A percentile compares a stretch with the other conserved stretches of the same genome.
Evolutionary conservation across 2,888 invertebrate genomes (phyloP).

Genomic region (Oxystoma pomonae): DNA sequence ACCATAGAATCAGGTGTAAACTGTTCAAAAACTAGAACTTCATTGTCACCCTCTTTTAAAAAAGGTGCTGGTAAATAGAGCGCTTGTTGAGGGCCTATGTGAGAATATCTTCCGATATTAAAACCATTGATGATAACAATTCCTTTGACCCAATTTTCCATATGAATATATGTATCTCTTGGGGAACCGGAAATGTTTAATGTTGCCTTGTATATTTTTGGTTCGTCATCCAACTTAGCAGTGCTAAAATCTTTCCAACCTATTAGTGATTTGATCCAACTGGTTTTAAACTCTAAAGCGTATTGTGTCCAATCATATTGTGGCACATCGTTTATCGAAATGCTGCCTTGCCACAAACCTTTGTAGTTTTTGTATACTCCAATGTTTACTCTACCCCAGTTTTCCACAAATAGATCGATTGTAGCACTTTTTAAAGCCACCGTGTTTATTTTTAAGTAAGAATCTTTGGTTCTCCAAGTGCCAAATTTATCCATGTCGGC

Average conservation of each 20-base stretch:
- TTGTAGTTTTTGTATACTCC: slow-evolving; percentile 37
- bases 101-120: slow-evolving; percentile 79
- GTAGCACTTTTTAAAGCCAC: slow-evolving; percentile 31
- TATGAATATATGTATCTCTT: slow-evolving; percentile 75
- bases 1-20: slow-evolving; percentile 33
- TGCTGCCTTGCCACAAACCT: slow-evolving; percentile 46
- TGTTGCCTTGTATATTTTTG: slow-evolving; percentile 54
- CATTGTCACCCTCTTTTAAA: slow-evolving; percentile 52
- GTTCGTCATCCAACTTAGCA: slow-evolving; percentile 42
- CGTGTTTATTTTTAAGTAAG: slow-evolving; percentile 35
- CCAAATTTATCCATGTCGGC: slow-evolving; percentile 45
- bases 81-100: slow-evolving; percentile 76
- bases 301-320: slow-evolving; percentile 47
- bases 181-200: slow-evolving; percentile 47
- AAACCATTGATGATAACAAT: slow-evolving; percentile 79
- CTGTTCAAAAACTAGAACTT: slow-evolving; percentile 44
- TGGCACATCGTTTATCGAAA: slow-evolving; percentile 45
- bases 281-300: slow-evolving; percentile 49
- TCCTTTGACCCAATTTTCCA: slow-evolving; percentile 83
- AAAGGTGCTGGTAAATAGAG: slow-evolving; percentile 78
- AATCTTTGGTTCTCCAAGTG: slow-evolving; percentile 42
- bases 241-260: slow-evolving; percentile 45
- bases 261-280: slow-evolving; percentile 43
- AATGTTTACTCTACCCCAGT: slow-evolving; percentile 67
- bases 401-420: slow-evolving; percentile 58